Percentiles rank a stretch among this genome's conserved stretches.
Evolutionary conservation across 2,113 vertebrate species (phyloP).

Genomic region (Grus americana): DNA sequence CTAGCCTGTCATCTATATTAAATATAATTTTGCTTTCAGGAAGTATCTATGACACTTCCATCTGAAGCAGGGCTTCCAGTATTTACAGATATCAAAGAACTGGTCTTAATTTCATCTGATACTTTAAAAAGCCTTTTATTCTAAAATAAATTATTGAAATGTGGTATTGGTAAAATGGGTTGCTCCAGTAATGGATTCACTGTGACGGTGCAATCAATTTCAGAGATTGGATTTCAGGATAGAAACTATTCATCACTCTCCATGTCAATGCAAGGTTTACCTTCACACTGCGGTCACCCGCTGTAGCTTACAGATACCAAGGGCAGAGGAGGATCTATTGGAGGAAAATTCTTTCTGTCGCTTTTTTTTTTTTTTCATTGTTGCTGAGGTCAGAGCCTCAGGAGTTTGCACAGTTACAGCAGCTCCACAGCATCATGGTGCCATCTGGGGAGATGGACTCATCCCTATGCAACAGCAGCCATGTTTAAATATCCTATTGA

Average conservation of each 20-base stretch:
- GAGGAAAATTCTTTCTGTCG: neutral
- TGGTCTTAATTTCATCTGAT: conserved; percentile 64
- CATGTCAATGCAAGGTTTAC: conserved; percentile 37
- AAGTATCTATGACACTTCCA: conserved; percentile 41
- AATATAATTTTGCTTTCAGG: conserved; percentile 62
- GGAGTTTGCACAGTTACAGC: neutral
- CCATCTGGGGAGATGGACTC: neutral
- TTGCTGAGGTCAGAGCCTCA: neutral
- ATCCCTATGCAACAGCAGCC: neutral
- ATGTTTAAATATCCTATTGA: neutral
- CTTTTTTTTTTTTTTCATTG: neutral
- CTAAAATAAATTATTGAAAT: conserved; percentile 71
- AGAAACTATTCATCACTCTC: conserved; percentile 65
- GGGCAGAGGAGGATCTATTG: neutral
- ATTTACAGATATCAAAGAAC: conserved; percentile 66
- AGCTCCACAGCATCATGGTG: neutral
- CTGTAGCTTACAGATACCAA: neutral
- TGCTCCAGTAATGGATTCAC: conserved; percentile 68
- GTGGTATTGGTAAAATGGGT: conserved; percentile 45
- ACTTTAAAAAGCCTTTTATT: conserved; percentile 72
- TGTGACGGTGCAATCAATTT: conserved; percentile 63
- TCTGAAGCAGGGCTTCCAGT: conserved; percentile 55
- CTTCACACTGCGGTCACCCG: conserved; percentile 53
- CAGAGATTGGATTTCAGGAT: conserved; percentile 67
- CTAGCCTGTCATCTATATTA: conserved; percentile 26